Conservation (phyloP, 2,113 vertebrate genomes). For the Mormoops blainvillei region DNA sequence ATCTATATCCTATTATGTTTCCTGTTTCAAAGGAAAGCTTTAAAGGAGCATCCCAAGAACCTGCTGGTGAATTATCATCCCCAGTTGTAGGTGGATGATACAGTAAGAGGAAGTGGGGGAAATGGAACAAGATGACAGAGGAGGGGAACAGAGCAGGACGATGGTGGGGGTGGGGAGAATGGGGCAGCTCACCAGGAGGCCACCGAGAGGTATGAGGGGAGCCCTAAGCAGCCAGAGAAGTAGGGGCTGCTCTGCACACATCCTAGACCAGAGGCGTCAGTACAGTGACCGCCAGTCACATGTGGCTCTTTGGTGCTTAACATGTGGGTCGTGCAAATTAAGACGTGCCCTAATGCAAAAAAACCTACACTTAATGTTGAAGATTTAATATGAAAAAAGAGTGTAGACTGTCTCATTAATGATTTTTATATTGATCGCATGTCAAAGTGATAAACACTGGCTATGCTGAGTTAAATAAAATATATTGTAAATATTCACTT, state of each 20-base stretch:
- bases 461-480: not conserved
- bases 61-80: not conserved
- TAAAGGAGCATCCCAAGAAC: not conserved
- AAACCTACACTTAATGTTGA: not conserved
- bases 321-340: not conserved
- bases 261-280: not conserved
- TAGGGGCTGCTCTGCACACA: rapidly evolving
- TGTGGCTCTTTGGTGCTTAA: not conserved
- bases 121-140: not conserved
- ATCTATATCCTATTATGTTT: slow-evolving; percentile 28
- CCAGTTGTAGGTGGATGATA: not conserved
- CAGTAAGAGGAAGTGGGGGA: not conserved
- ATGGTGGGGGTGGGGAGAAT: not conserved
- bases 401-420: not conserved
- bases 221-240: not conserved
- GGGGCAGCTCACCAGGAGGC: not conserved
- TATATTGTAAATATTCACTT: not conserved
- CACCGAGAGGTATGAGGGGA: no score
- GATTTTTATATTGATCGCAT: not conserved
- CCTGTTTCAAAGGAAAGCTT: not conserved
- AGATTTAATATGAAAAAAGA: not conserved
- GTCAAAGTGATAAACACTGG: not conserved
- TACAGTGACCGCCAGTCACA: rapidly evolving
- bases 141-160: not conserved
- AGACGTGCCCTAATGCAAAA: not conserved